A percentile compares a stretch with the other conserved stretches of the same genome.
Conservation (phyloP, 1,140 invertebrate species). For the Lepeophtheirus salmonis region DNA sequence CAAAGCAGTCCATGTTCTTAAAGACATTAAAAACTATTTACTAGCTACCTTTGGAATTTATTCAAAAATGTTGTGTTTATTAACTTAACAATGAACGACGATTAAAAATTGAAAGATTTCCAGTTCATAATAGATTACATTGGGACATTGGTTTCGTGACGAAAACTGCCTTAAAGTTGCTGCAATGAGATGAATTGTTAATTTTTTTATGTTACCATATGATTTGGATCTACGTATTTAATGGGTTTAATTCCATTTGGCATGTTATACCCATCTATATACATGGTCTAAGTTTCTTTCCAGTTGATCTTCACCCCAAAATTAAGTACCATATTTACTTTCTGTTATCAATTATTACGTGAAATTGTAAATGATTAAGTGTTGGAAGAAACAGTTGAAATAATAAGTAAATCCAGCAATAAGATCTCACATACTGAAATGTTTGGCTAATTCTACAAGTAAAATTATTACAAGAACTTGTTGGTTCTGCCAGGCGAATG, state of each 20-base stretch:
- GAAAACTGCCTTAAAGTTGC: slow-evolving; percentile 81
- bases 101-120: slow-evolving; percentile 45
- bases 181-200: slow-evolving; percentile 63
- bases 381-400: slow-evolving; percentile 50
- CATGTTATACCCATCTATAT: too few species aligned
- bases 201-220: too few species aligned
- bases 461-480: slow-evolving; percentile 70
- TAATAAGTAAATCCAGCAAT: not conserved
- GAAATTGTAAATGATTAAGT: slow-evolving; percentile 72
- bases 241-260: too few species aligned
- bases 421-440: slow-evolving; percentile 20
- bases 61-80: slow-evolving; percentile 91
- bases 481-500: slow-evolving; percentile 66
- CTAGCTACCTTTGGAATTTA: slow-evolving; percentile 68
- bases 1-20: slow-evolving; percentile 75
- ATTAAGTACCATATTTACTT: slow-evolving; percentile 65
- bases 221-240: too few species aligned
- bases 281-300: not conserved
- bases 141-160: slow-evolving; percentile 54
- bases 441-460: slow-evolving; percentile 84
- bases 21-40: slow-evolving; percentile 38
- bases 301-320: slow-evolving; percentile 36
- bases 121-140: slow-evolving; percentile 12
- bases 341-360: slow-evolving; percentile 74
- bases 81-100: slow-evolving; percentile 62